Base-by-base conservation (phyloP, 2,888 invertebrate genomes). In the Parnassius orleans region DNA sequence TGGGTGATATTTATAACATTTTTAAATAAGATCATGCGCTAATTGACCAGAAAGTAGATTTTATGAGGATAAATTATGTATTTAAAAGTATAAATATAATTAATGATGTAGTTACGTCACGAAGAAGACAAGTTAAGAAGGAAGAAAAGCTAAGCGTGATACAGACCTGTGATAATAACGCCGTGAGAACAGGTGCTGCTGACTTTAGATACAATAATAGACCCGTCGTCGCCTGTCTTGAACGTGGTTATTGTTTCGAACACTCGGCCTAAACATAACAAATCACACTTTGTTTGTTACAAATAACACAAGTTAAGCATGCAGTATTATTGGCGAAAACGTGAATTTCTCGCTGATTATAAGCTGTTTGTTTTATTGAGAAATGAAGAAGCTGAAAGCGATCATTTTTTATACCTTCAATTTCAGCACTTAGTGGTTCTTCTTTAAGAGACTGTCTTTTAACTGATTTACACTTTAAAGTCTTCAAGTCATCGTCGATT, bases 161-260 rank as follows among this genome's bases (percentile, higher is more conserved):
- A 92, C 90, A 92, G 93, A 94, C 94, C 94, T 93, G 93, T 90
- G 67, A 94, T 85, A 68, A 93, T 92, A 68, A 93, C 93, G 81
- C 93, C 93, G 74, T 94, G 93, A 68, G 93, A 93, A 70, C 90
- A 92, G 71, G 92, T 92, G 70, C 94, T 94, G 87, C 93, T 94
- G 77, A 93, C 93, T 85, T 92, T 92, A 80, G 92, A 92, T 74
- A 90, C 80, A 70, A 90, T 75, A 72, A 92, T 91, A 69, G 88
- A 83, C 68, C 92, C 92, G 74, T 87, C 84, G 68, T 80, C 86
- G 69, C 82, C 84, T 73, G 84, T 84, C 87, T 92, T 92, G 90
- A 92, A 92, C 64, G 92, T 92, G 66, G 92, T 92, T 72, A 92
- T 86, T 69, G 91, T 92, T 91, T 92, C 87, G 80, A 92, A 89